These are phyloP conservation scores for Lasioglossum leucozonium DNA, from an alignment of 2,888 invertebrate genomes.

Conservation along the genomic window DNA sequence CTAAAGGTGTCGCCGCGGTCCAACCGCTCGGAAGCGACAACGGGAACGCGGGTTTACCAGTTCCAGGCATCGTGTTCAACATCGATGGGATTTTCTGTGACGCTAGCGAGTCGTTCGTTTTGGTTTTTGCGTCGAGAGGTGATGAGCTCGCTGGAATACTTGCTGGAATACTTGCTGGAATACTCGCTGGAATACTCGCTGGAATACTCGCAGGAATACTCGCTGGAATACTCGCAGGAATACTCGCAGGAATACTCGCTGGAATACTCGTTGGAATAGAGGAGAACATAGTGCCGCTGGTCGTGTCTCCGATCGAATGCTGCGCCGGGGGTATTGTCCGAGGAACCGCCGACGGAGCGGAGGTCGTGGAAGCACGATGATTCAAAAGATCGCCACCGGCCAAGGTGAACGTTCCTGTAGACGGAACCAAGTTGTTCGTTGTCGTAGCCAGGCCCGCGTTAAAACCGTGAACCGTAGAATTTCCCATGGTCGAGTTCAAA, in stretches of 20 bases:
- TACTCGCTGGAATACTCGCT: not conserved
- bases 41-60: not conserved
- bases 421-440: not conserved
- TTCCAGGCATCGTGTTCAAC: not conserved
- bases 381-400: not conserved
- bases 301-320: not conserved
- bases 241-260: not conserved
- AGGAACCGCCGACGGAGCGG: not conserved
- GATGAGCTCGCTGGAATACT: not conserved
- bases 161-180: no score
- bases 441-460: not conserved
- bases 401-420: constrained; percentile 25
- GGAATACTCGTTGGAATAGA: not conserved
- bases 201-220: not conserved
- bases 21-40: not conserved
- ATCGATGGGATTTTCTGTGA: not conserved
- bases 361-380: not conserved
- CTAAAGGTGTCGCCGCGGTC: not conserved
- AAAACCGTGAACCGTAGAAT: not conserved
- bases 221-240: not conserved
- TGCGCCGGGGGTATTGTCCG: not conserved
- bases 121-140: not conserved
- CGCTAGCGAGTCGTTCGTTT: not conserved
- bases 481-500: not conserved
- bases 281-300: not conserved